Conservation (phyloP, 2,888 invertebrate genomes). For the Gryllus longicercus region DNA sequence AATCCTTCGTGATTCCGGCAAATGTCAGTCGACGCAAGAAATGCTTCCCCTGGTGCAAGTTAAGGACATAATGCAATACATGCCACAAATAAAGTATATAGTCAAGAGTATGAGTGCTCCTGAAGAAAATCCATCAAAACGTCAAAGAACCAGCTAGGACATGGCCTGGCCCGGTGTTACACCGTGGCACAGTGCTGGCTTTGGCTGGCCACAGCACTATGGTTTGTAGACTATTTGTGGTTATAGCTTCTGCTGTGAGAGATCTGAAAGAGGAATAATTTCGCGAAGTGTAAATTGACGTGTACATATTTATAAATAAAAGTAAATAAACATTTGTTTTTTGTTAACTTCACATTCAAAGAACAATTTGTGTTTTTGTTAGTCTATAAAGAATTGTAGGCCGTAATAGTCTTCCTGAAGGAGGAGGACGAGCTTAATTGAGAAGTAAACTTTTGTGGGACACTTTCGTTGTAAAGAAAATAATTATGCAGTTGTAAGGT, state of each 20-base stretch:
- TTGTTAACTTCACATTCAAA: not conserved
- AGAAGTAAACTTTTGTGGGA: not conserved
- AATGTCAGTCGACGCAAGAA: constrained; percentile 65
- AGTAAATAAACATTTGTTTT: not conserved
- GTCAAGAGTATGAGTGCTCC: constrained; percentile 53
- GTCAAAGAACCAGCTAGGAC: constrained; percentile 61
- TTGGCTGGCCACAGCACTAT: constrained; percentile 33
- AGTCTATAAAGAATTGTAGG: not conserved
- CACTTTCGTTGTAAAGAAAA: not conserved
- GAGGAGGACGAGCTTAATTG: not conserved
- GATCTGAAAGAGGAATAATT: not conserved
- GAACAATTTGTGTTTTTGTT: constrained; percentile 3
- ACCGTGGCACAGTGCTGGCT: constrained; percentile 27
- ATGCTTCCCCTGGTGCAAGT: constrained; percentile 77
- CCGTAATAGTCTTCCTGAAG: not conserved
- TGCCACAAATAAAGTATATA: constrained; percentile 87
- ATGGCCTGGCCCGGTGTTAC: constrained; percentile 31
- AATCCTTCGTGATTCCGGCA: constrained; percentile 71
- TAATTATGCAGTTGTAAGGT: not conserved
- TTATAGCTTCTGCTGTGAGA: not conserved
- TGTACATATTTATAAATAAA: constrained; percentile 6
- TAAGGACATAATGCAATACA: constrained; percentile 76
- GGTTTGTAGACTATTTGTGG: constrained; percentile 25
- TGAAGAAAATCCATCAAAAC: constrained; percentile 50
- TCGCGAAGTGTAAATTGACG: not conserved